phyloP scores from a whole-genome alignment of 1,140 invertebrate genomes.

The Hyposmocoma kahamanoa region DNA sequence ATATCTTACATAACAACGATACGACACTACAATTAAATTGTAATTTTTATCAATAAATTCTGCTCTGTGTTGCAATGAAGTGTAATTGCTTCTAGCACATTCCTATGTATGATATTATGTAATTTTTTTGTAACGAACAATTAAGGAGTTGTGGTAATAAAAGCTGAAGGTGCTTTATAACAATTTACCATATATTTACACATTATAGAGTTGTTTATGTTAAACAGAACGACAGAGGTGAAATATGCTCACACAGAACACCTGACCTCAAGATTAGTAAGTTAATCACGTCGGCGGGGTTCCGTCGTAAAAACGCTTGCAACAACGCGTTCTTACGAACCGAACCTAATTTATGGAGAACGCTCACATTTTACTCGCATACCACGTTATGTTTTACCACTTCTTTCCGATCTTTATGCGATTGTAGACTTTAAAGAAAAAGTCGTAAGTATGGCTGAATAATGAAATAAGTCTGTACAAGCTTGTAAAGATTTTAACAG shows the following conservation, averaged over 20 bases:
- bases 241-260: not conserved
- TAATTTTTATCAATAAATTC: too few relatives aligned
- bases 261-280: slow-evolving; percentile 9
- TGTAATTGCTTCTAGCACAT: too few relatives aligned
- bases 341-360: slow-evolving; percentile 43
- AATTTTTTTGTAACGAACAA: not conserved
- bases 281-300: slow-evolving; percentile 43
- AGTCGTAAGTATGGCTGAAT: not conserved
- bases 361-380: slow-evolving; percentile 27
- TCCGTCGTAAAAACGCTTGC: slow-evolving; percentile 48
- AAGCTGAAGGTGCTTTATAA: too few relatives aligned
- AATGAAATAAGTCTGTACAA: slow-evolving; percentile 1
- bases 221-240: too few relatives aligned
- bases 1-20: too few relatives aligned
- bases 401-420: too few relatives aligned
- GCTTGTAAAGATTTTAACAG: slow-evolving; percentile 24
- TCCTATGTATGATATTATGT: not conserved
- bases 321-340: slow-evolving; percentile 55
- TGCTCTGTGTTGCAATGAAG: too few relatives aligned
- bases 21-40: too few relatives aligned
- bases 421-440: not conserved
- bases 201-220: too few relatives aligned
- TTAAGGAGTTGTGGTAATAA: too few relatives aligned
- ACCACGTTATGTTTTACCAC: not conserved
- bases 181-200: too few relatives aligned